These are phyloP conservation scores for Rhabdophis nuchalis DNA, from an alignment of 2,797 vertebrate species.

Conservation along the genomic window DNA sequence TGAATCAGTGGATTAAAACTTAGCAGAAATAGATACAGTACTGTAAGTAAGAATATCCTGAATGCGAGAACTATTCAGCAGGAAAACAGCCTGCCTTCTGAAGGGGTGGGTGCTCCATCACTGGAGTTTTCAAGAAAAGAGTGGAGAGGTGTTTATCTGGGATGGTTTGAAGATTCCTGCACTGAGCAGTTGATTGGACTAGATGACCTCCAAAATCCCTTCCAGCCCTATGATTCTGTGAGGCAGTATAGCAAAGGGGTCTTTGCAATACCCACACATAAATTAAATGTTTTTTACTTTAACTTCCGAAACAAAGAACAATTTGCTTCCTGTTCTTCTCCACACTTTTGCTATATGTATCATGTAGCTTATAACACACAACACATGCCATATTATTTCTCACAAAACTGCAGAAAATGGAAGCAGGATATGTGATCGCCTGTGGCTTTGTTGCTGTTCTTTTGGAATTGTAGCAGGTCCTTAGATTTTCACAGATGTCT, in stretches of 20 bases:
- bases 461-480: constrained; percentile 17
- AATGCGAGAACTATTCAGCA: background rate
- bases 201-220: background rate
- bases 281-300: background rate
- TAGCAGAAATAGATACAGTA: background rate
- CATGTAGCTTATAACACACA: background rate
- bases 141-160: background rate
- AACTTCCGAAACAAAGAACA: background rate
- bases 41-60: background rate
- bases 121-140: background rate
- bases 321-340: background rate
- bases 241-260: background rate
- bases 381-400: background rate
- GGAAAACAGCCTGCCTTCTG: background rate
- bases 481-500: constrained; percentile 23
- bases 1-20: background rate
- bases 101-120: background rate
- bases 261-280: background rate
- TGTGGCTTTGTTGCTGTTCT: constrained; percentile 9
- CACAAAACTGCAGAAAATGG: background rate
- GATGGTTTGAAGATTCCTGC: background rate
- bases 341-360: background rate
- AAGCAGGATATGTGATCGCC: background rate
- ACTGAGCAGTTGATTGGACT: background rate
- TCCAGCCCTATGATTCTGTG: background rate